Conservation (phyloP, 1,140 invertebrate genomes). For the Bombus terrestris region DNA sequence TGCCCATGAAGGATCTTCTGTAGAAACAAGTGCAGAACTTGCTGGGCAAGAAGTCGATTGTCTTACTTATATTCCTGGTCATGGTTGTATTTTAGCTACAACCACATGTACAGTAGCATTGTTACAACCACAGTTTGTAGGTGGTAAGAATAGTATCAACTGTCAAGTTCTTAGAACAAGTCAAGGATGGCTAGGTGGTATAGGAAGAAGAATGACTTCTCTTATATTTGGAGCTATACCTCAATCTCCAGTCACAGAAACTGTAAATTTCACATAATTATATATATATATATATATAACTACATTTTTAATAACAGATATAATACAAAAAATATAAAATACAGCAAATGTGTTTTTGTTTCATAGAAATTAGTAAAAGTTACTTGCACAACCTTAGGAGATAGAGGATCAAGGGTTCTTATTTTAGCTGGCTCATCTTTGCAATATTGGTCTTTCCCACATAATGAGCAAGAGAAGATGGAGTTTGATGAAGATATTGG, state of each 20-base stretch:
- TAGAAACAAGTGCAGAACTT: constrained; percentile 92
- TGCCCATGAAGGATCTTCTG: constrained; percentile 92
- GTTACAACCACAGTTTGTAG: constrained; percentile 85
- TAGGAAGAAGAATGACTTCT: constrained; percentile 92
- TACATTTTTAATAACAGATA: not conserved
- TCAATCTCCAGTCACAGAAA: constrained; percentile 88
- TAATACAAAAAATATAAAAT: constrained; percentile 6
- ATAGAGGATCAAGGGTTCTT: constrained; percentile 84
- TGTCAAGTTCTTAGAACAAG: constrained; percentile 89
- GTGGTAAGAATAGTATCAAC: constrained; percentile 86
- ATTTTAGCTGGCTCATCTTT: constrained; percentile 87
- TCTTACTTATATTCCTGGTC: constrained; percentile 86
- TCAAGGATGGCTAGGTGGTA: constrained; percentile 93
- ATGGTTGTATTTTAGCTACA: constrained; percentile 93
- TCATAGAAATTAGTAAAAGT: constrained; percentile 86
- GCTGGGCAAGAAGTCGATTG: constrained; percentile 91
- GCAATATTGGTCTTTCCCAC: constrained; percentile 87
- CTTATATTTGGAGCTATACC: constrained; percentile 94
- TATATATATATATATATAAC: not conserved
- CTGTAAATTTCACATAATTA: constrained; percentile 83
- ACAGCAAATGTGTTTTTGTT: constrained; percentile 33
- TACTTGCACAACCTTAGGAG: constrained; percentile 77
- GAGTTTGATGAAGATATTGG: constrained; percentile 87
- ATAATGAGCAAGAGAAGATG: constrained; percentile 84
- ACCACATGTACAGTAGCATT: constrained; percentile 94